A percentile compares a stretch with the other conserved stretches of the same genome.
phyloP scores from a whole-genome alignment of 2,888 invertebrate genomes.

The Microctonus brassicae region DNA sequence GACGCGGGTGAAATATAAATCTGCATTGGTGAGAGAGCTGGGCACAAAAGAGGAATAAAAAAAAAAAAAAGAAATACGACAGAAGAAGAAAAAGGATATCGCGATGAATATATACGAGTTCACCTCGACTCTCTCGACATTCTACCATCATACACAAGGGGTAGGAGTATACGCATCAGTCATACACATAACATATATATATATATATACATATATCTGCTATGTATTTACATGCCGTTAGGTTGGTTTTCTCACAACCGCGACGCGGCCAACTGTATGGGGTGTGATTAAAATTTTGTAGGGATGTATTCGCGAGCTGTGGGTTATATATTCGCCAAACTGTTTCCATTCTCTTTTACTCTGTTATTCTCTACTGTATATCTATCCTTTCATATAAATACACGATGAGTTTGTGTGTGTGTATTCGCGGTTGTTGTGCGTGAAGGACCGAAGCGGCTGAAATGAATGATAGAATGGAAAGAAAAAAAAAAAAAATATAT shows the following conservation, averaged over 20 bases:
- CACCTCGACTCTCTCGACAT: not conserved
- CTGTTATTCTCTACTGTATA: not conserved
- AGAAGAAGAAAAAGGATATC: slow-evolving; percentile 17
- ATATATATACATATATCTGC: too few relatives aligned
- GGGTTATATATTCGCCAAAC: slow-evolving; percentile 25
- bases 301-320: slow-evolving; percentile 36
- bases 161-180: not conserved
- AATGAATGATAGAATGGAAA: slow-evolving; percentile 7
- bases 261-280: slow-evolving; percentile 31
- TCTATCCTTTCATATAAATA: not conserved
- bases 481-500: slow-evolving; percentile 7
- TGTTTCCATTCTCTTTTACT: slow-evolving; percentile 5
- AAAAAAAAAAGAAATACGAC: too few relatives aligned
- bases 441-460: slow-evolving; percentile 25
- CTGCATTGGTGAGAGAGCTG: slow-evolving; percentile 8
- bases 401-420: slow-evolving; percentile 32
- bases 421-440: slow-evolving; percentile 38
- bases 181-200: too few relatives aligned
- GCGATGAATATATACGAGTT: slow-evolving; percentile 27
- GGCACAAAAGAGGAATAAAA: too few relatives aligned
- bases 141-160: not conserved
- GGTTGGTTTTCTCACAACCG: slow-evolving; percentile 34
- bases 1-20: slow-evolving; percentile 37
- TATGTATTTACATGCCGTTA: slow-evolving; percentile 12
- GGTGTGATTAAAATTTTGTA: slow-evolving; percentile 48